A percentile compares a stretch with the other conserved stretches of the same genome.
These are phyloP conservation scores for Macaria notata DNA, from an alignment of 2,888 invertebrate species.

Conservation along the genomic window DNA sequence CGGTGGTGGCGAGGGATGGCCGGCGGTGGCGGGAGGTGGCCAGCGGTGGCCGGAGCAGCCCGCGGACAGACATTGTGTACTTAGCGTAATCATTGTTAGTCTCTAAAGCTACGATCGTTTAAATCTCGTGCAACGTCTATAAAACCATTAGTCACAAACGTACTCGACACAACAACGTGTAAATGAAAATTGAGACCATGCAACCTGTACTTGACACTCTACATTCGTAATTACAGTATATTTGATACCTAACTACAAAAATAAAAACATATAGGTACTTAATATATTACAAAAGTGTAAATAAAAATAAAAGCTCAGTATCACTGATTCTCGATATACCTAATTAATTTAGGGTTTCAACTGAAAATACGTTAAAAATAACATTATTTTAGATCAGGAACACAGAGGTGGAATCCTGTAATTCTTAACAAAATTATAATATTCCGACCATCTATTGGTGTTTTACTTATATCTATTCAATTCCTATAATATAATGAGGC, in stretches of 20 bases:
- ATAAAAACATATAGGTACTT: constrained; percentile 65
- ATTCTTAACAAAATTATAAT: constrained; percentile 66
- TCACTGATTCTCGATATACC: constrained; percentile 59
- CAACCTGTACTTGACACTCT: constrained; percentile 53
- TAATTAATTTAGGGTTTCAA: constrained; percentile 45
- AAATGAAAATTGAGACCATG: constrained; percentile 47
- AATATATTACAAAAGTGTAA: constrained; percentile 67
- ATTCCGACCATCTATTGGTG: constrained; percentile 69
- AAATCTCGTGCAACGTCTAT: constrained; percentile 41
- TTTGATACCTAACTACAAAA: constrained; percentile 63
- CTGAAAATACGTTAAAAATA: constrained; percentile 55
- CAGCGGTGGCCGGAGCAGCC: constrained; percentile 32
- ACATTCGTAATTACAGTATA: constrained; percentile 35
- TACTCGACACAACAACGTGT: constrained; percentile 43
- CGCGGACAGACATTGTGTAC: no score
- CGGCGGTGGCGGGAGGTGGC: constrained; percentile 38
- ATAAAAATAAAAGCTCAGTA: constrained; percentile 68
- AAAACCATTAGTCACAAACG: constrained; percentile 38
- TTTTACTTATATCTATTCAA: constrained; percentile 77
- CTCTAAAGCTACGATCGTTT: constrained; percentile 26
- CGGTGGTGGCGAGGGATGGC: constrained; percentile 25
- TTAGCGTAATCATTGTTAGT: not conserved
- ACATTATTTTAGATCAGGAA: constrained; percentile 59
- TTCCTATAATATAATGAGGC: constrained; percentile 71
- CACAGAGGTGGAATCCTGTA: constrained; percentile 67